Evolutionary conservation across 2,113 vertebrate species (phyloP).

Genomic region (Sinosuthora webbiana): DNA sequence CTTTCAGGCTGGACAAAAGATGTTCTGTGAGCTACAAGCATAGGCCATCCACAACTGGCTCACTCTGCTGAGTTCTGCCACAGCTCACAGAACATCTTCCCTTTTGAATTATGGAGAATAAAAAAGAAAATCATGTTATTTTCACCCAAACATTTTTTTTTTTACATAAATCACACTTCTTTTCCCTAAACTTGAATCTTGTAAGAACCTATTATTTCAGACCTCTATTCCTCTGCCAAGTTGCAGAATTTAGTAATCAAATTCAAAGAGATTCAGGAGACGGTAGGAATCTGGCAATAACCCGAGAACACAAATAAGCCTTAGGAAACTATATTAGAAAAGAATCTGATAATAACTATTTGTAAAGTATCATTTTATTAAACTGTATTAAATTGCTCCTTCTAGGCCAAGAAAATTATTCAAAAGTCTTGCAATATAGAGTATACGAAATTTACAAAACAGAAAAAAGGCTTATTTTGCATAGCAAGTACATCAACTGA

Average conservation of each 20-base stretch:
- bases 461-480: not conserved
- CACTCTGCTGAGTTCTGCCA: accelerated
- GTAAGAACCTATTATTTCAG: not conserved
- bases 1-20: not conserved
- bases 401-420: not conserved
- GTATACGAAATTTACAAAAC: not conserved
- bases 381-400: not conserved
- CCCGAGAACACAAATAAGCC: not conserved
- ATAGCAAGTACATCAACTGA: not conserved
- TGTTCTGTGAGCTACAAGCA: not conserved
- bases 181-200: not conserved
- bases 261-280: not conserved
- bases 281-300: not conserved
- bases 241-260: not conserved
- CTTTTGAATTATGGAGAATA: not conserved
- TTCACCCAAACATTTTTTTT: not conserved
- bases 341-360: not conserved
- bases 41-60: accelerated
- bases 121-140: not conserved
- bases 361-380: not conserved
- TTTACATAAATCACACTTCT: not conserved
- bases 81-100: not conserved
- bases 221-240: not conserved
- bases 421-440: not conserved
- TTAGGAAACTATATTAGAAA: not conserved